Conservation (phyloP, 1,140 invertebrate genomes). For the Papilio polytes region DNA sequence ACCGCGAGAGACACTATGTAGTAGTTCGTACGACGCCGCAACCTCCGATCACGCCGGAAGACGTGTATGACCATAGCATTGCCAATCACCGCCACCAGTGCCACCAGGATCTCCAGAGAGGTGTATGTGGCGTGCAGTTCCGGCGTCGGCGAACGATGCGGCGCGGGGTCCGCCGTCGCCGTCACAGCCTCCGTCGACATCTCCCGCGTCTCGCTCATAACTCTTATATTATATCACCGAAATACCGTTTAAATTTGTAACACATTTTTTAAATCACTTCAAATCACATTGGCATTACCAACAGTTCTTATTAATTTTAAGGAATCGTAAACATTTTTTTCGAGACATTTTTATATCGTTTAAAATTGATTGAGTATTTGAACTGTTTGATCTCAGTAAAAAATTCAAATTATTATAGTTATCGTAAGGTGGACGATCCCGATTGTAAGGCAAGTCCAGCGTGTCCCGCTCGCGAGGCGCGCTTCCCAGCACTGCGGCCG, state of each 20-base stretch:
- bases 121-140: conserved; percentile 88
- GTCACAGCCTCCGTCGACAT: conserved; percentile 53
- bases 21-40: conserved; percentile 94
- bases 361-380: not conserved
- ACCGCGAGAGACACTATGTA: conserved; percentile 95
- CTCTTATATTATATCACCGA: conserved; percentile 43
- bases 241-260: conserved; percentile 40
- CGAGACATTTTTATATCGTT: not conserved
- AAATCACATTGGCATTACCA: not conserved
- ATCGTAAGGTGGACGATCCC: conserved; percentile 42
- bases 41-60: conserved; percentile 89
- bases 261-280: conserved; percentile 27
- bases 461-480: conserved; percentile 70
- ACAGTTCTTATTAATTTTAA: not conserved
- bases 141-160: conserved; percentile 71
- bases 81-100: conserved; percentile 91
- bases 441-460: conserved; percentile 37
- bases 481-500: conserved; percentile 73
- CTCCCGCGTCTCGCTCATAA: conserved; percentile 52
- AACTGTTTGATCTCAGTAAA: conserved; percentile 38
- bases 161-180: conserved; percentile 59
- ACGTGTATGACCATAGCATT: conserved; percentile 94
- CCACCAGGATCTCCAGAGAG: conserved; percentile 91
- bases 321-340: not conserved
- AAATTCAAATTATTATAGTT: not conserved